Base-by-base conservation (phyloP, 2,888 invertebrate species). In the Calliopum simillimum region DNA sequence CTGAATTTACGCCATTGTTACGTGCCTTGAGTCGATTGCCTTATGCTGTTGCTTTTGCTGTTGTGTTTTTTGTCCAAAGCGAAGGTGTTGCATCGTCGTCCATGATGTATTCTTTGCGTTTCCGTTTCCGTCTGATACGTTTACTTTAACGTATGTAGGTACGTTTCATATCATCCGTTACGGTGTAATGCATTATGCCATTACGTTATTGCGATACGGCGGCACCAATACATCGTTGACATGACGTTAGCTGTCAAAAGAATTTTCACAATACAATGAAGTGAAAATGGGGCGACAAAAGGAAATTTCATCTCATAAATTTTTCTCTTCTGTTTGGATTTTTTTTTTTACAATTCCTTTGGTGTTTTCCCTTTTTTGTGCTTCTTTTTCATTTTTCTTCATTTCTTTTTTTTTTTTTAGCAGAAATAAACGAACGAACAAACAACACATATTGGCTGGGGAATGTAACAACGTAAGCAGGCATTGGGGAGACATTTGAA, bases 271-370 rank as follows among this genome's bases (percentile, higher is more conserved):
- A 21, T 13, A 53, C 21, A 23, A 23, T 53, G 53, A 12, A 12
- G 23, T 33, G 41, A 59, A 59, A 25, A 58, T 41, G 59, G 43
- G 43, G 16, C 59, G 59, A 25, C 59, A 59, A 11, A 19, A 43
- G 59, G 59, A 59, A 59, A 59, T 59, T 58, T 59, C 25, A 33
- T 59, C 59, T 59, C 59, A 59, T 59, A 59, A 59, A 59, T 59
- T 59, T 41, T 58, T 53, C 33, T 33, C 33, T 33, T 33, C 33
- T 33, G 33, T 33, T 33, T 33, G 33, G 33, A 33, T 8, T 33
- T 33, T 33, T 33, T 33, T 8, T 33, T 33, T 8, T 33, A 4
- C 33, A 8, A 33, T 33, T 33, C 33, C 8, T 33, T 33, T 8
- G 8, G 33, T 1, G 33, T 8, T 33, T 33, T 33, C n/a, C n/a